Evolutionary conservation across 2,888 invertebrate genomes (phyloP), one percentile per base, ranked within the genome.

Genomic region (Cenopis cana): DNA sequence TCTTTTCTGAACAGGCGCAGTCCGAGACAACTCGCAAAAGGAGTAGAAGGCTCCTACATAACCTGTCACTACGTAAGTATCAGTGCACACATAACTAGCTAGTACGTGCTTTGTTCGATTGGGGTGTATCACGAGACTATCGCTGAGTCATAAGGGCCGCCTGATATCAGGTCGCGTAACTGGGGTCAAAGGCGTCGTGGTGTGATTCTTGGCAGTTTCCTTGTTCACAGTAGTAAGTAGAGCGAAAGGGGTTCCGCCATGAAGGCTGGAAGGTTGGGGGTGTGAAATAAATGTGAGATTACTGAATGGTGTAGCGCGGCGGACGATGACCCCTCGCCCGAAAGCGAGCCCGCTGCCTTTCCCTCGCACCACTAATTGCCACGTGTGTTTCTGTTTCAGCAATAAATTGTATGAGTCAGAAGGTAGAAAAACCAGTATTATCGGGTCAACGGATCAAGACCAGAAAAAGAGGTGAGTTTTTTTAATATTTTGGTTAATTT

Each of bases 401-500:
- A 95, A 96, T 95, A 95, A 95, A 95, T 98, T 98, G 98, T 98
- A 99, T 99, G 99, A 99, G 98, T 99, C 98, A 98, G 96, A 99
- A 99, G 97, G 97, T 96, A 96, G 98, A 99, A 98, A 98, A 98
- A 98, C 99, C 99, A 97, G 97, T 98, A 96, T 96, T 99, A 96
- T 98, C 98, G 97, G 99, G 99, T 98, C 98, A 98, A 96, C 98
- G 99, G 96, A 98, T 99, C 96, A 99, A 99, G 98, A 98, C 99
- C 98, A 97, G 99, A 97, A 99, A 99, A 97, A 98, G 99, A 98
- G 98, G 98, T 98, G 94, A 94, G 94, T 79, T 64, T 33, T 79
- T 64, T 33, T 62, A 12, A 75, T 20, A 73, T 59, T 73, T 74
- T 76, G 2, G 1, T 76, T 74, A 69, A 78, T 78, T 73, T 38